Percentiles rank a stretch among this genome's conserved stretches.
Evolutionary conservation across 2,113 vertebrate genomes (phyloP).

Genomic region (Dasyurus viverrinus): DNA sequence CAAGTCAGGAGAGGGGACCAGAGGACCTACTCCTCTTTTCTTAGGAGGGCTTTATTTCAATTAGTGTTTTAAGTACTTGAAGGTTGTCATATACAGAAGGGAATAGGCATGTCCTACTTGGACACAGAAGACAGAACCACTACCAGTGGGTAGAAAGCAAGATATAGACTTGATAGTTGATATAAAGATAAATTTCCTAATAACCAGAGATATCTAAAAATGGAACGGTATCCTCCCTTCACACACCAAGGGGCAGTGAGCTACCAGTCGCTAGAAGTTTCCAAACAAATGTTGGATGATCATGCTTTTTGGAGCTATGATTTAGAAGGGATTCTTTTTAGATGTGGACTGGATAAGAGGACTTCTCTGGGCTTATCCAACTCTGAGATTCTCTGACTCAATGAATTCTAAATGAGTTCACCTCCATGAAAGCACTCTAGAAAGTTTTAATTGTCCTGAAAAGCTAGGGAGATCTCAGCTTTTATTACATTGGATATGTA

Average conservation of each 20-base stretch:
- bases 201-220: neutral
- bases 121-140: neutral
- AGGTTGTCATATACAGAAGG: neutral
- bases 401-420: slow-evolving; percentile 30
- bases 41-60: neutral
- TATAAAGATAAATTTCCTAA: neutral
- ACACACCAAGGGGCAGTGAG: neutral
- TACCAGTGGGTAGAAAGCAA: neutral
- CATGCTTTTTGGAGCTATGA: neutral
- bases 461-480: neutral
- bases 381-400: slow-evolving; percentile 2
- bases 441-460: slow-evolving; percentile 45
- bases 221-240: neutral
- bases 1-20: neutral
- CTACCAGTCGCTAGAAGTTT: neutral
- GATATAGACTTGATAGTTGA: neutral
- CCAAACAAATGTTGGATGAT: neutral
- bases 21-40: neutral
- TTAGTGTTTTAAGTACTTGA: neutral
- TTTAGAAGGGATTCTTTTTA: neutral
- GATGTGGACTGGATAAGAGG: neutral
- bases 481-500: neutral
- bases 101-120: neutral
- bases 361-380: neutral
- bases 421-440: slow-evolving; percentile 32